These are phyloP conservation scores for Aporophyla nigra DNA, from an alignment of 2,888 invertebrate species.

Conservation along the genomic window DNA sequence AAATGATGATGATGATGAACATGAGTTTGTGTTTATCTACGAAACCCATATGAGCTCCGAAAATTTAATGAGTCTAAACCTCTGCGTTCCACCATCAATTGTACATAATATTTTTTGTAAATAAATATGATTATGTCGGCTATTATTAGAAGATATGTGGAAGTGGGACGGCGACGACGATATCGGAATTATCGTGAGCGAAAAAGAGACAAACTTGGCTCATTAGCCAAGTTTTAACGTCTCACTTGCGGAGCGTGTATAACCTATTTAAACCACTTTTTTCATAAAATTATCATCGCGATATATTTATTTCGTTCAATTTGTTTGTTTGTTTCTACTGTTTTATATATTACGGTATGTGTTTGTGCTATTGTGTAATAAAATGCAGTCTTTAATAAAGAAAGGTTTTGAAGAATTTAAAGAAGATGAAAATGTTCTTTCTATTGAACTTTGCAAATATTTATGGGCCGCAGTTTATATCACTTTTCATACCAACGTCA, in stretches of 20 bases:
- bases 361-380: not conserved
- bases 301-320: too few species aligned
- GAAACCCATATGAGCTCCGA: conserved; percentile 6
- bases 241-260: too few species aligned
- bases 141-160: too few species aligned
- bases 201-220: too few species aligned
- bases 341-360: too few species aligned
- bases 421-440: not conserved
- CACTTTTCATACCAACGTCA: not conserved
- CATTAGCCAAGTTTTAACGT: too few species aligned
- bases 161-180: too few species aligned
- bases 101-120: not conserved
- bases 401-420: not conserved
- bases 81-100: not conserved
- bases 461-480: not conserved
- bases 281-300: too few species aligned
- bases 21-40: not conserved
- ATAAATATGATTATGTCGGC: conserved; percentile 1
- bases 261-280: too few species aligned
- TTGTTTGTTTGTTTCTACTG: too few species aligned
- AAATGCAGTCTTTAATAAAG: not conserved
- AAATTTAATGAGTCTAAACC: conserved; percentile 18
- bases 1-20: too few species aligned
- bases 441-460: not conserved
- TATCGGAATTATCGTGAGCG: too few species aligned